Evolutionary conservation across 2,888 invertebrate species (phyloP).

Genomic region (Hemicrepidius hirtus): DNA sequence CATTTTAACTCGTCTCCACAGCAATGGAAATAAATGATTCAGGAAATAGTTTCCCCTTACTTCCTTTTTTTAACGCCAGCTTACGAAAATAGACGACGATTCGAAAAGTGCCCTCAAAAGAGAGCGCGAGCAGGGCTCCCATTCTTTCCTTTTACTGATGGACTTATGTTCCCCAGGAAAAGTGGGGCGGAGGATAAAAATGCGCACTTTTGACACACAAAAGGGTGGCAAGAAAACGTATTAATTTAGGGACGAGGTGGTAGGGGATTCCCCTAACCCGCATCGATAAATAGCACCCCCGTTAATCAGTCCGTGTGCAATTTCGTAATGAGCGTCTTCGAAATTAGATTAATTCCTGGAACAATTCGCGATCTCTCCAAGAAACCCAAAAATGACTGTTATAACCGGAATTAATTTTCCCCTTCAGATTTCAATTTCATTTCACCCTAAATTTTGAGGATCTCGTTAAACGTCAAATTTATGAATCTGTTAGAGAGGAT

Average conservation of each 20-base stretch:
- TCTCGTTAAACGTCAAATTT: constrained; percentile 41
- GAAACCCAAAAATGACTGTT: constrained; percentile 40
- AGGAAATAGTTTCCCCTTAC: constrained; percentile 51
- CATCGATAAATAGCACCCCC: constrained; percentile 14
- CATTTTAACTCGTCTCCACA: constrained; percentile 62
- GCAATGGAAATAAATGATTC: constrained; percentile 68
- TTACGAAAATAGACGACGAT: constrained; percentile 32
- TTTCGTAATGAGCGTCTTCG: constrained; percentile 34
- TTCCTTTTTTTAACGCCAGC: constrained; percentile 35
- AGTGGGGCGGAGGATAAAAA: constrained; percentile 25
- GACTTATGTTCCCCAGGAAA: background rate
- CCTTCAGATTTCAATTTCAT: constrained; percentile 45
- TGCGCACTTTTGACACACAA: constrained; percentile 12
- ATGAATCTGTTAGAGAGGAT: constrained; percentile 31
- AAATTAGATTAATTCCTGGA: constrained; percentile 32
- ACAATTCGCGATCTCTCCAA: constrained; percentile 33
- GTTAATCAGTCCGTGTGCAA: constrained; percentile 26
- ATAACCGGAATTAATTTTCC: constrained; percentile 39
- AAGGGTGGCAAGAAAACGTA: constrained; percentile 3
- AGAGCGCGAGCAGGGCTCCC: constrained; percentile 1
- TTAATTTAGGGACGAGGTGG: constrained; percentile 24
- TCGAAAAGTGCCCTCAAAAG: constrained; percentile 20
- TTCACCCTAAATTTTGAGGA: constrained; percentile 38
- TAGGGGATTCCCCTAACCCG: background rate
- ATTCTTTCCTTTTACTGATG: constrained; percentile 21